These are phyloP conservation scores for Drosophila watanabei DNA, from an alignment of 1,140 invertebrate genomes.

Conservation along the genomic window DNA sequence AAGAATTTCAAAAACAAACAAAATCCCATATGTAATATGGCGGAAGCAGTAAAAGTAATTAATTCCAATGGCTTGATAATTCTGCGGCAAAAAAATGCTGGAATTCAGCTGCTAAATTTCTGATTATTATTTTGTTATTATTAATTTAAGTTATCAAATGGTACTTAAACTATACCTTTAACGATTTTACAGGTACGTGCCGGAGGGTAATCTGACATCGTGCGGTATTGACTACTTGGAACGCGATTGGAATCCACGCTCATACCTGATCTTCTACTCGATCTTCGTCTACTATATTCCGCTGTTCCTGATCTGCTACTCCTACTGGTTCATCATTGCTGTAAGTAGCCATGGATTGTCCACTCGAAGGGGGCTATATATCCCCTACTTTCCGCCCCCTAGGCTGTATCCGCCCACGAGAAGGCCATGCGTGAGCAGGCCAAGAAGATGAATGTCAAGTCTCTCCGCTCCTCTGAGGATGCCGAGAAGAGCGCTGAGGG, in stretches of 20 bases:
- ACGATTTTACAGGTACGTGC: constrained; percentile 89
- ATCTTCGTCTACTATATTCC: constrained; percentile 91
- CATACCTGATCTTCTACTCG: constrained; percentile 91
- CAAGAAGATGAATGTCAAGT: constrained; percentile 94
- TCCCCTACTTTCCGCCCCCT: neutral
- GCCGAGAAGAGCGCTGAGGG: constrained; percentile 90
- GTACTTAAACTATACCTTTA: too few species aligned
- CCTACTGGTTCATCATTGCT: constrained; percentile 92
- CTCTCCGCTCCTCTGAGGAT: constrained; percentile 90
- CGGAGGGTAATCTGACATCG: constrained; percentile 95
- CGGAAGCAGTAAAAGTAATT: neutral
- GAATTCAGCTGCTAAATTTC: neutral
- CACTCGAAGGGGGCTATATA: neutral
- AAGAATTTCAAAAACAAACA: neutral
- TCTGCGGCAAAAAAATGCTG: neutral
- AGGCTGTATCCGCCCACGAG: constrained; percentile 92
- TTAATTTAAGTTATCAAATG: too few species aligned
- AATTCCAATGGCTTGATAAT: too few species aligned
- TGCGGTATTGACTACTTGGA: constrained; percentile 94
- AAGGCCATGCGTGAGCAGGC: constrained; percentile 93
- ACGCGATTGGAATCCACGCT: constrained; percentile 88
- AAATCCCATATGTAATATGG: neutral
- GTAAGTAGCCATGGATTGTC: constrained; percentile 81
- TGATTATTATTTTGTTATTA: neutral
- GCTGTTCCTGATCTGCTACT: constrained; percentile 90